These are phyloP conservation scores for Teleiodes luculella DNA, from an alignment of 2,888 invertebrate genomes.

Conservation along the genomic window DNA sequence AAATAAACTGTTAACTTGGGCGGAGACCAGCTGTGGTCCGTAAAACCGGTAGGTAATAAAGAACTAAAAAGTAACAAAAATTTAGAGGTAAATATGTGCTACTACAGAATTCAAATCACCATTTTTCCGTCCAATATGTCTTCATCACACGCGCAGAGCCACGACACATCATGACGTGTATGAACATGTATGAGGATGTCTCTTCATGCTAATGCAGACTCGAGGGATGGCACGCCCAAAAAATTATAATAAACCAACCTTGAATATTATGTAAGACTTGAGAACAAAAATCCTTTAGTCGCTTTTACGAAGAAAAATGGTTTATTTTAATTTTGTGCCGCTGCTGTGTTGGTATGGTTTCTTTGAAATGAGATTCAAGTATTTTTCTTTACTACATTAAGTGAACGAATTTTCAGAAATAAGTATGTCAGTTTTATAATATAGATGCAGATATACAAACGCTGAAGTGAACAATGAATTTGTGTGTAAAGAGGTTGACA, in stretches of 20 bases:
- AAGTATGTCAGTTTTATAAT: too few species aligned
- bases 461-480: too few species aligned
- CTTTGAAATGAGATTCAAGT: too few species aligned
- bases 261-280: neutral
- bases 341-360: too few species aligned
- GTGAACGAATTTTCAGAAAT: too few species aligned
- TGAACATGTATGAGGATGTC: slow-evolving; percentile 5
- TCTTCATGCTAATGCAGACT: neutral
- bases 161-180: neutral
- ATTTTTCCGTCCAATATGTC: neutral
- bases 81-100: neutral
- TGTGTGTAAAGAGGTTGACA: too few species aligned
- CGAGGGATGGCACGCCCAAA: neutral
- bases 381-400: too few species aligned
- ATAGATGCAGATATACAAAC: too few species aligned
- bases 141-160: neutral
- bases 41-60: too few species aligned
- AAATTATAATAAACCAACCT: slow-evolving; percentile 4
- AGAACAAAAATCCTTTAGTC: neutral
- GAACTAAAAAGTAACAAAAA: too few species aligned
- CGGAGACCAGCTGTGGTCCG: too few species aligned
- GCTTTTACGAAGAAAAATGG: neutral
- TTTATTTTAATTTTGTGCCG: neutral
- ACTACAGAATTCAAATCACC: neutral
- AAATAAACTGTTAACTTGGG: too few species aligned